phyloP scores from a whole-genome alignment of 2,888 invertebrate genomes.

The Hirtodrosophila cameraria region DNA sequence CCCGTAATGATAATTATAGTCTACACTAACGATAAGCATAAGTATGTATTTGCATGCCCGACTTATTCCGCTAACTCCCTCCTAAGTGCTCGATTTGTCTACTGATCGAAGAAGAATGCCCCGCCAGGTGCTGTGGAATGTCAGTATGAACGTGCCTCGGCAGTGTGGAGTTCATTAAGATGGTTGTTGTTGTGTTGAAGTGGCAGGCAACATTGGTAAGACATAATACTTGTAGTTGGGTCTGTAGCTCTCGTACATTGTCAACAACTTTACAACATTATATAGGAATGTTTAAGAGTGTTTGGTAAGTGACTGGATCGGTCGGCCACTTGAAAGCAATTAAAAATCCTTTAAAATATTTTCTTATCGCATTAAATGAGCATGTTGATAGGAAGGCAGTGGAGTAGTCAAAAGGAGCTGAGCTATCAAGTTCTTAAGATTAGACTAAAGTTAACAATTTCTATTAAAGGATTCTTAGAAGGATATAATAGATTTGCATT shows the following conservation, averaged over 20 bases:
- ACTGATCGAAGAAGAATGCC: constrained; percentile 41
- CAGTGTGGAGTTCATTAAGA: constrained; percentile 42
- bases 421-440: constrained; percentile 6
- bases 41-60: constrained; percentile 1
- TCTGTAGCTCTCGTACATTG: constrained; percentile 19
- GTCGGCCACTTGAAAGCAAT: constrained; percentile 74
- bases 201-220: constrained; percentile 15
- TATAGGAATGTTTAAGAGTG: constrained; percentile 40
- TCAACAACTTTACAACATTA: constrained; percentile 39
- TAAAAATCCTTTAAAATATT: constrained; percentile 77
- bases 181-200: constrained; percentile 30
- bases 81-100: constrained; percentile 48
- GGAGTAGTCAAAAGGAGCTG: constrained; percentile 26
- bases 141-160: constrained; percentile 16
- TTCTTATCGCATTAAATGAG: constrained; percentile 65
- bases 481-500: not conserved
- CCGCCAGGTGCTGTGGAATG: constrained; percentile 43
- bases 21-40: constrained; percentile 24
- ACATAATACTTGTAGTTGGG: constrained; percentile 4
- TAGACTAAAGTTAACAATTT: not conserved
- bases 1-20: constrained; percentile 62
- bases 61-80: no score
- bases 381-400: constrained; percentile 43
- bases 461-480: not conserved
- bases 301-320: constrained; percentile 40